These are phyloP conservation scores for Channa striata DNA, from an alignment of 2,797 vertebrate genomes.

Conservation along the genomic window DNA sequence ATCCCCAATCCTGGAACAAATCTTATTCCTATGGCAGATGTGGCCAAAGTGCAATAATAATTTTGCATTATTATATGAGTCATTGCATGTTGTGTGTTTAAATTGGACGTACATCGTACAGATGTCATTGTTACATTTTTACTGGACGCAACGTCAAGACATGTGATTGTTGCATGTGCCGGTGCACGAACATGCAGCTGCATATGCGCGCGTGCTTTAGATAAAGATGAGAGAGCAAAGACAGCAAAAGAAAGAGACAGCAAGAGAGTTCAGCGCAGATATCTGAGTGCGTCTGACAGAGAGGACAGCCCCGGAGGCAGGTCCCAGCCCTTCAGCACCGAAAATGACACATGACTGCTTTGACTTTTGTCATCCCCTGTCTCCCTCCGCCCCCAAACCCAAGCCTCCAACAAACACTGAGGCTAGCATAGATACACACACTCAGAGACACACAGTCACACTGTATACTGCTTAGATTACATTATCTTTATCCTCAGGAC, in stretches of 20 bases:
- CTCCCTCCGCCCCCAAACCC: conserved; percentile 75
- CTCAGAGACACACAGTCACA: conserved; percentile 75
- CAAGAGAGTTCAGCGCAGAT: conserved; percentile 78
- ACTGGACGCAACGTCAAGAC: conserved; percentile 22
- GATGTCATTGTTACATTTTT: conserved; percentile 36
- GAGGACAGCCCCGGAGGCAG: conserved; percentile 82
- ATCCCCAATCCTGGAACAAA: conserved; percentile 48
- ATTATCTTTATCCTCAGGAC: conserved; percentile 83
- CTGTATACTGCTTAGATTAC: conserved; percentile 87
- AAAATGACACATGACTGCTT: conserved; percentile 86
- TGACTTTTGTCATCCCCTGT: conserved; percentile 85
- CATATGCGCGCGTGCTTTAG: conserved; percentile 45
- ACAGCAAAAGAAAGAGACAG: conserved; percentile 70
- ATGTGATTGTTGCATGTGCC: conserved; percentile 19
- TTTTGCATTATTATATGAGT: conserved; percentile 41
- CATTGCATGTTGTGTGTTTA: conserved; percentile 9
- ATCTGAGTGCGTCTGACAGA: conserved; percentile 85
- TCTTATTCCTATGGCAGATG: conserved; percentile 34
- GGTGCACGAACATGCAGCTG: conserved; percentile 49
- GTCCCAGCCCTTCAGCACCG: conserved; percentile 82
- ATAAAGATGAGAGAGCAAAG: conserved; percentile 61
- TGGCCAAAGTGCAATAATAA: conserved; percentile 37
- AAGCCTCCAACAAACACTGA: conserved; percentile 78
- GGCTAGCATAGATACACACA: conserved; percentile 61
- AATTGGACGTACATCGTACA: conserved; percentile 13